Evolutionary conservation across 2,113 vertebrate species (phyloP), one percentile per base, ranked within the genome.

Genomic region (Corapipo altera): DNA sequence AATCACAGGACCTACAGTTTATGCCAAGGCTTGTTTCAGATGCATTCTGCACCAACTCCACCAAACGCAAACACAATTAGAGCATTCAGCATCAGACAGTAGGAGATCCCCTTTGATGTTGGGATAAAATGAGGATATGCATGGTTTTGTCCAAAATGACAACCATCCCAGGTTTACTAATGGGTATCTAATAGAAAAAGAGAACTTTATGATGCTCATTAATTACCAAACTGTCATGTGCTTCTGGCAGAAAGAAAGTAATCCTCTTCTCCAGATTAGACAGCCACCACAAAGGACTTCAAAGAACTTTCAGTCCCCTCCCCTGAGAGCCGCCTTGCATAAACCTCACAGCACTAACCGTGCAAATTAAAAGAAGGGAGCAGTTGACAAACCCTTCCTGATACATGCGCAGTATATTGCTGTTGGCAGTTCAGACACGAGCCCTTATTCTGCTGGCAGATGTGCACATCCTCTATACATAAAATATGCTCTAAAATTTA

Each of bases 61-160:
- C 95, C 89, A 12, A 97, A 95, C 84, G 96, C 98, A 98, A 98
- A 98, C 98, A 99, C 99, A 99, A 99, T 99, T 98, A 99, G 98
- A 98, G 98, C 98, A 98, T 98, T 99, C 98, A 99, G 98, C 97
- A 97, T 97, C 98, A 99, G 99, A 99, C 98, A 98, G 98, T 98
- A 98, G 98, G 99, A 98, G 98, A 98, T 98, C 98, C 98, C 97
- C 98, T 99, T 99, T 99, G 99, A 99, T 98, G 98, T 99, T 97
- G 97, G 98, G 98, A 99, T 99, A 98, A 99, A 99, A 99, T 98
- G 98, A 98, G 98, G 98, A 98, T 98, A 98, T 98, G 98, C 98
- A 98, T 98, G 98, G 98, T 99, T 99, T 99, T 99, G 98, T 99
- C 98, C 98, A 98, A 99, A 98, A 99, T 99, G 98, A 99, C 99